Evolutionary conservation across 2,797 vertebrate genomes (phyloP).

Genomic region (Parambassis ranga): DNA sequence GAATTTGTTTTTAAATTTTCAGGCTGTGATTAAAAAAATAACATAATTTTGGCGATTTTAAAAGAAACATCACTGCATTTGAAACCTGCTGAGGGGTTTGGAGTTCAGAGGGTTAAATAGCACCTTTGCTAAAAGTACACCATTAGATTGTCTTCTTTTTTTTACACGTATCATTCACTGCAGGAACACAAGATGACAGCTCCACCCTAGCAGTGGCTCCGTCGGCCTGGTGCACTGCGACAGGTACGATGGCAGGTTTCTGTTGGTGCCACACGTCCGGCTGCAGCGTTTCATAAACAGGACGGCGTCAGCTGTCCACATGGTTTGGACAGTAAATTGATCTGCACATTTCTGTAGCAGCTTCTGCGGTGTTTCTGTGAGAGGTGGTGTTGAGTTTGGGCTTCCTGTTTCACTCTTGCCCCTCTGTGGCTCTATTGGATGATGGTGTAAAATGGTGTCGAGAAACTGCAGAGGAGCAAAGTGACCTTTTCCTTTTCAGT

Average conservation of each 20-base stretch:
- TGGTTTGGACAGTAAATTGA: neutral
- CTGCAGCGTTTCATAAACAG: neutral
- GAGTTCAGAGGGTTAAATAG: too few species aligned
- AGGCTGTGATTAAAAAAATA: too few species aligned
- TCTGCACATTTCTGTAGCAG: constrained; percentile 19
- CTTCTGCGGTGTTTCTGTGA: constrained; percentile 2
- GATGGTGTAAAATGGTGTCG: neutral
- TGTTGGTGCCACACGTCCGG: constrained; percentile 20
- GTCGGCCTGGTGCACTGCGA: constrained; percentile 52
- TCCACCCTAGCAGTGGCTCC: constrained; percentile 51
- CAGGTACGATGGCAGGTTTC: constrained; percentile 57
- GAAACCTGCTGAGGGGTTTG: too few species aligned
- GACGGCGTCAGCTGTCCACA: neutral
- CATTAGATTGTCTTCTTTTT: neutral
- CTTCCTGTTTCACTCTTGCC: constrained; percentile 36
- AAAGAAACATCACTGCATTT: too few species aligned
- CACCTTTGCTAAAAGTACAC: too few species aligned
- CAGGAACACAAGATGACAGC: constrained; percentile 72
- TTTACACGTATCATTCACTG: constrained; percentile 46
- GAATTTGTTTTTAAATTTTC: too few species aligned
- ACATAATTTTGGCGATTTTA: too few species aligned
- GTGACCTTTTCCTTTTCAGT: neutral
- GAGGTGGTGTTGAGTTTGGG: neutral
- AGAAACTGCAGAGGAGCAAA: constrained; percentile 48
- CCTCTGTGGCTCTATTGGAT: constrained; percentile 11